Evolutionary conservation across 2,888 invertebrate species (phyloP).

Genomic region (Poecilus cupreus): DNA sequence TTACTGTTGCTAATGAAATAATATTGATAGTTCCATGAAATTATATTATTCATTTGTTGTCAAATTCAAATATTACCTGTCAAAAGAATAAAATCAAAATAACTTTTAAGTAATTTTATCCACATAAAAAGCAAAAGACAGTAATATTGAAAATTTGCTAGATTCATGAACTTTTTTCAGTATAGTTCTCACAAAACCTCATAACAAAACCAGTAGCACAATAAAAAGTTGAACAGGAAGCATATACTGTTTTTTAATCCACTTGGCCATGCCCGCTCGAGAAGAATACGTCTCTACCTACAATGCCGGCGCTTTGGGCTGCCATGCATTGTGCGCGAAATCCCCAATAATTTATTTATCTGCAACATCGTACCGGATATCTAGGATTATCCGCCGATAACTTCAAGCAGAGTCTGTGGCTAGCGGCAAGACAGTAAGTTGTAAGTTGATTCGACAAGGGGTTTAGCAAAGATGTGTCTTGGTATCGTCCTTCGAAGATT

Average conservation of each 20-base stretch:
- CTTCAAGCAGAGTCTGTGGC: background rate
- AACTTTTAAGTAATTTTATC: too few species aligned
- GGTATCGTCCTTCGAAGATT: background rate
- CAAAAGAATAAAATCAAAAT: too few species aligned
- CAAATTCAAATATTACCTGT: too few species aligned
- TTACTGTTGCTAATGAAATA: too few species aligned
- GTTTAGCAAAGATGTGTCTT: background rate
- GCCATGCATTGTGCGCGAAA: conserved; percentile 7
- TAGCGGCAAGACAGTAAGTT: background rate
- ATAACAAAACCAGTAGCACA: background rate
- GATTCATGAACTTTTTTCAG: too few species aligned
- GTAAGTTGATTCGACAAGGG: conserved; percentile 36
- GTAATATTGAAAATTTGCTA: too few species aligned
- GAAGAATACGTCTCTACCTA: background rate
- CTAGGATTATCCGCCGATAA: conserved; percentile 32
- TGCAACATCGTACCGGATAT: conserved; percentile 44
- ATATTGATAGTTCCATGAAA: too few species aligned
- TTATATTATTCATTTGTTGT: too few species aligned
- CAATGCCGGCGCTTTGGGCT: background rate
- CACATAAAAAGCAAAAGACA: too few species aligned
- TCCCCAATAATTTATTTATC: conserved; percentile 34
- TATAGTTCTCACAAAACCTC: background rate
- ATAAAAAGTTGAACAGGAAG: background rate
- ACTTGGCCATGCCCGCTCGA: background rate
- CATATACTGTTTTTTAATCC: conserved; percentile 7